These are phyloP conservation scores for Festucalex cinctus DNA, from an alignment of 2,113 vertebrate species.

Conservation along the genomic window DNA sequence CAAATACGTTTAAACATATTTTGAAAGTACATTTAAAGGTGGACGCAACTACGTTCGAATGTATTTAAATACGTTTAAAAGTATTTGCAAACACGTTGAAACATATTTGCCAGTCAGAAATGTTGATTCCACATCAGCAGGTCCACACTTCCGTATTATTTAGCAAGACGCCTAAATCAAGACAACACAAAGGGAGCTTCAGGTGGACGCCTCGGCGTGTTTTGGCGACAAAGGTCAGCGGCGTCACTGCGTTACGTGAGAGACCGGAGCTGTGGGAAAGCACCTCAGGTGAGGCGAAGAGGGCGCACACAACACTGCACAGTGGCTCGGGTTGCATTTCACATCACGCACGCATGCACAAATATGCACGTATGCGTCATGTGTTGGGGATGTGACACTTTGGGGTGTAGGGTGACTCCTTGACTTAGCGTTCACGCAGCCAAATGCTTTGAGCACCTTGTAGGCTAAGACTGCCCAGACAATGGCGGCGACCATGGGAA, in stretches of 20 bases:
- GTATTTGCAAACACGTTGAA: no score
- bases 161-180: neutral
- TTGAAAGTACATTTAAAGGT: no score
- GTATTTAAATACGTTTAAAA: no score
- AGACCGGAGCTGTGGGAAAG: conserved; percentile 54
- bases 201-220: neutral
- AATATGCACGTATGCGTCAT: conserved; percentile 11
- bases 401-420: conserved; percentile 44
- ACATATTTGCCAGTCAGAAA: no score
- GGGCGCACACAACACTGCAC: conserved; percentile 6
- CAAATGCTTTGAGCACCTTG: conserved; percentile 37
- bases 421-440: conserved; percentile 28
- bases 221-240: conserved; percentile 10
- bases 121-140: no score
- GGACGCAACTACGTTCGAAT: no score
- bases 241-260: conserved; percentile 32
- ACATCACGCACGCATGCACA: neutral
- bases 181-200: neutral
- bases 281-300: conserved; percentile 41
- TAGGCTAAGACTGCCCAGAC: conserved; percentile 37
- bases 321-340: conserved; percentile 36
- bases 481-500: conserved; percentile 49
- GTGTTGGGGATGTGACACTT: conserved; percentile 28
- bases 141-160: neutral
- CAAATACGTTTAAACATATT: no score